Conservation (phyloP, 2,797 vertebrate genomes). For the Acipenser ruthenus region DNA sequence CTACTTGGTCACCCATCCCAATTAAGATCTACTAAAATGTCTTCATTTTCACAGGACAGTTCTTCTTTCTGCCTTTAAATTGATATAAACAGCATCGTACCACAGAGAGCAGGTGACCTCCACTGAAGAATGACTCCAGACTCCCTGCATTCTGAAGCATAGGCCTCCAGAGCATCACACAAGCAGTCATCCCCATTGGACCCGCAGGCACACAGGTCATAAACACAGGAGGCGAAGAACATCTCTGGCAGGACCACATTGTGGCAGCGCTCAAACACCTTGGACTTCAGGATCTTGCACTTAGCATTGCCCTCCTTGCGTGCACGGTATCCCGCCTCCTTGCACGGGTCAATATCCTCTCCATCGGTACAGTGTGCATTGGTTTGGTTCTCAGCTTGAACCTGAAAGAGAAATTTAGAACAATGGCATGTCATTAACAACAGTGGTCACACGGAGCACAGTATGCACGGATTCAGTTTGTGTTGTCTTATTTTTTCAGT, state of each 20-base stretch:
- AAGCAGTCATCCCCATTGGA: constrained; percentile 64
- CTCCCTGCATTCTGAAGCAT: constrained; percentile 70
- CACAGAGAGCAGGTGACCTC: constrained; percentile 76
- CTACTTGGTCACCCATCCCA: too few relatives aligned
- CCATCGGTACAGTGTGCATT: constrained; percentile 49
- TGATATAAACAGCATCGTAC: constrained; percentile 40
- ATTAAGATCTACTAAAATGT: too few relatives aligned
- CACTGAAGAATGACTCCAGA: constrained; percentile 69
- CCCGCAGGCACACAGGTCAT: constrained; percentile 81
- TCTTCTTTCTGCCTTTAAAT: too few relatives aligned
- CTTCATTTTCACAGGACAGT: too few relatives aligned
- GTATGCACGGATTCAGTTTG: too few relatives aligned
- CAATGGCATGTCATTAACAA: too few relatives aligned
- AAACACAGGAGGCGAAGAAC: constrained; percentile 81
- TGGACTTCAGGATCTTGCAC: constrained; percentile 68
- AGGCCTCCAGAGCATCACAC: constrained; percentile 77
- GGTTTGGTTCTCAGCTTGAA: constrained; percentile 43
- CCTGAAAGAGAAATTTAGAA: constrained; percentile 36
- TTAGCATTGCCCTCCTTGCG: constrained; percentile 70
- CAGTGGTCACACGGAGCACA: too few relatives aligned
- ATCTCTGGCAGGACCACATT: constrained; percentile 67
- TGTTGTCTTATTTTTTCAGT: too few relatives aligned
- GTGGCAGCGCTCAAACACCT: constrained; percentile 66
- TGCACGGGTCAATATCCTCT: constrained; percentile 68
- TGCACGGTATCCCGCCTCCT: constrained; percentile 68